Evolutionary conservation across 2,797 vertebrate genomes (phyloP).

Genomic region (Phylloscopus collybita): DNA sequence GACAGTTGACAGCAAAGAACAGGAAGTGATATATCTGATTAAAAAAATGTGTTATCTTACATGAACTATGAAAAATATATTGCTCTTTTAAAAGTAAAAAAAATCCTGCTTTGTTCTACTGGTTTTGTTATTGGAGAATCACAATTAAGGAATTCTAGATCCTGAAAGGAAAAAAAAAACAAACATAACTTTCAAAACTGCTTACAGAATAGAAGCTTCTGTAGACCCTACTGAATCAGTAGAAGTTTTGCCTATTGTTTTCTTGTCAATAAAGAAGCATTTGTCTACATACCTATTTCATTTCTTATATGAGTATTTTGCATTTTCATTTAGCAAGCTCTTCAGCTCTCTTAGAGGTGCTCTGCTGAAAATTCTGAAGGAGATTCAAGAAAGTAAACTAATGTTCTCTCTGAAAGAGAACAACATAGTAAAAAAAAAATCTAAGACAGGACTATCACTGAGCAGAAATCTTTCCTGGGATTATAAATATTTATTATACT

Average conservation of each 20-base stretch:
- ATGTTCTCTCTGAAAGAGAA: not conserved
- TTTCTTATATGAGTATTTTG: not conserved
- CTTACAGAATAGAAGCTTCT: not conserved
- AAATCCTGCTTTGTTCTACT: not conserved
- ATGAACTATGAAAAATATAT: constrained; percentile 63
- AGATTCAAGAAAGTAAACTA: not conserved
- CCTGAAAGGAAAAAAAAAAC: not conserved
- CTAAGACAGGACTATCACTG: not conserved
- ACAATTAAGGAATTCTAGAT: constrained; percentile 46
- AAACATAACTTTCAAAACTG: constrained; percentile 29
- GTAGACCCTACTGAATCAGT: not conserved
- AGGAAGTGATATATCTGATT: constrained; percentile 17
- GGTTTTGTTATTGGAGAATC: constrained; percentile 57
- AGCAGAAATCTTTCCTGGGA: not conserved
- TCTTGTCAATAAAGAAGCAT: not conserved
- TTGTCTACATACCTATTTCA: not conserved
- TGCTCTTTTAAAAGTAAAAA: constrained; percentile 63
- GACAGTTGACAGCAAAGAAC: constrained; percentile 63
- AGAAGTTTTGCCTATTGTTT: not conserved
- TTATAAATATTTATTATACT: not conserved
- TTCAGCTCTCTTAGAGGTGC: not conserved
- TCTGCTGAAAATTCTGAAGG: constrained; percentile 1
- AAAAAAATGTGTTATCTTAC: constrained; percentile 44
- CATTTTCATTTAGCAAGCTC: constrained; percentile 15
- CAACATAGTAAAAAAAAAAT: not conserved